These are phyloP conservation scores for Brachyopa scutellaris DNA, from an alignment of 2,888 invertebrate genomes.

Conservation along the genomic window DNA sequence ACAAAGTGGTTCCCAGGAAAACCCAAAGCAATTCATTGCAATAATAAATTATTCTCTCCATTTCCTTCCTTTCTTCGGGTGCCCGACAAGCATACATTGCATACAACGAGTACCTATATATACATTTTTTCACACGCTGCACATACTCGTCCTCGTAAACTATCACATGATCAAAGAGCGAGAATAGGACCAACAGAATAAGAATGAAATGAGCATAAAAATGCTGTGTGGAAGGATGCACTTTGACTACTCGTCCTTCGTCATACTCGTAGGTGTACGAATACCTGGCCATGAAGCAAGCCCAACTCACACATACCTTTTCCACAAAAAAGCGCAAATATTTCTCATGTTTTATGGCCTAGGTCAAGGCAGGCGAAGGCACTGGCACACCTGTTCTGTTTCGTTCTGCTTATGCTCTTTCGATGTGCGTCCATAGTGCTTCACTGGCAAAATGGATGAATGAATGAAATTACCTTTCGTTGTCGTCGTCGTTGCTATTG, in stretches of 20 bases:
- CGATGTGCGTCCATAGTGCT: neutral
- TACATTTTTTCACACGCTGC: no score
- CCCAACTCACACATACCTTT: neutral
- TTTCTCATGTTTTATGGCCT: slow-evolving; percentile 39
- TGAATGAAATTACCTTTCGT: slow-evolving; percentile 33
- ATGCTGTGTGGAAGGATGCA: slow-evolving; percentile 32
- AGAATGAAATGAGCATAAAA: neutral
- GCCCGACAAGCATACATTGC: no score
- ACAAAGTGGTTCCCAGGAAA: slow-evolving; percentile 16
- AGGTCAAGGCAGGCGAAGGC: slow-evolving; percentile 35
- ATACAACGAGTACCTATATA: no score
- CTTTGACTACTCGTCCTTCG: no score
- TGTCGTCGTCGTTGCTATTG: neutral
- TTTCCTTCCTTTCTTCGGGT: neutral
- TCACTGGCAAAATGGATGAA: neutral
- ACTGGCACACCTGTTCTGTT: slow-evolving; percentile 33
- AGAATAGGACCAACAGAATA: neutral
- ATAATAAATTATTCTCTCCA: slow-evolving; percentile 21
- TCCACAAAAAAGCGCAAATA: slow-evolving; percentile 6
- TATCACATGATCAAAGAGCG: neutral
- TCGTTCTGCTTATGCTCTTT: slow-evolving; percentile 2
- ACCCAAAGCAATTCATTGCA: slow-evolving; percentile 1
- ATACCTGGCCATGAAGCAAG: neutral
- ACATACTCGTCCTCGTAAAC: neutral
- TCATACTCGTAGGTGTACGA: no score